These are phyloP conservation scores for Cataglyphis livida DNA, from an alignment of 2,888 invertebrate genomes.

Conservation along the genomic window DNA sequence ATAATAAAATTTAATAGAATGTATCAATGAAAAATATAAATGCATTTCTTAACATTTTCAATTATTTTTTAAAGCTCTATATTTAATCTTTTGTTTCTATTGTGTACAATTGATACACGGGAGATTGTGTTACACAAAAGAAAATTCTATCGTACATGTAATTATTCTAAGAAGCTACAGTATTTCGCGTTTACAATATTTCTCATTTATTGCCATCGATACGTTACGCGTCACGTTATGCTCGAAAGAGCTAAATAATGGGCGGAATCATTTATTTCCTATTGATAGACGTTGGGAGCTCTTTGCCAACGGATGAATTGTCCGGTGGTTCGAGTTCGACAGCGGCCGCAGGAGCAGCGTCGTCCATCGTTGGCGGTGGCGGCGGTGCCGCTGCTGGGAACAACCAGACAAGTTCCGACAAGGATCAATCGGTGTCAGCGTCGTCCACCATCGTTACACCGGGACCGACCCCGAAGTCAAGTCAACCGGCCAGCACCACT, in stretches of 20 bases:
- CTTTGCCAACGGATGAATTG: slow-evolving; percentile 84
- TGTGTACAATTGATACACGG: not conserved
- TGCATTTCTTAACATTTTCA: not conserved
- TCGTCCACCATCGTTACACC: slow-evolving; percentile 72
- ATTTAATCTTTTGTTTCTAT: not conserved
- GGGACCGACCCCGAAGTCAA: slow-evolving; percentile 71
- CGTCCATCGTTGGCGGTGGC: slow-evolving; percentile 83
- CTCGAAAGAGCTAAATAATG: slow-evolving; percentile 18
- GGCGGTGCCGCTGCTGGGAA: slow-evolving; percentile 61
- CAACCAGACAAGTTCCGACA: slow-evolving; percentile 78
- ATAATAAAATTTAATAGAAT: not conserved
- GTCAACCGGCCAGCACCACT: slow-evolving; percentile 79
- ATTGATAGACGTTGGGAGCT: slow-evolving; percentile 80
- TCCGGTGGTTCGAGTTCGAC: slow-evolving; percentile 82
- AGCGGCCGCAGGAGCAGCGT: slow-evolving; percentile 81
- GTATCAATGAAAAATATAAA: not conserved
- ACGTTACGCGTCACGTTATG: not conserved
- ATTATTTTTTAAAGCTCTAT: not conserved
- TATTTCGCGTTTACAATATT: not conserved
- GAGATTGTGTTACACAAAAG: not conserved
- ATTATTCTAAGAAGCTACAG: slow-evolving; percentile 11
- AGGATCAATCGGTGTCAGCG: slow-evolving; percentile 80
- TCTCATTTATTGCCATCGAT: not conserved
- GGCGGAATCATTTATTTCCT: slow-evolving; percentile 10
- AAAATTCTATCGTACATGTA: not conserved